These are phyloP conservation scores for Cryptoleucopteryx plumbea DNA, from an alignment of 2,113 vertebrate genomes.

Conservation along the genomic window DNA sequence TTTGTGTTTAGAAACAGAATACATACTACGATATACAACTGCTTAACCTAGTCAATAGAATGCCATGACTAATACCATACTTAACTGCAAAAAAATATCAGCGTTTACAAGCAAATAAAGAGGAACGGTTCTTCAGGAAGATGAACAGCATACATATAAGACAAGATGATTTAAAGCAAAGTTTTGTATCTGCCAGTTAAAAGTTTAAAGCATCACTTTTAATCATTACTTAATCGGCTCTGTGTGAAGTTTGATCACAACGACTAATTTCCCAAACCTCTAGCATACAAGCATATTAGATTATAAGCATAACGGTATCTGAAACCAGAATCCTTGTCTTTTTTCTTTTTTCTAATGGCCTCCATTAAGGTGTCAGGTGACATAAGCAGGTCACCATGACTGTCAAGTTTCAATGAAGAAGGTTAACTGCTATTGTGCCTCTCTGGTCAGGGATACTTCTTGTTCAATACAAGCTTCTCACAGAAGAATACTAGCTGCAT, in stretches of 20 bases:
- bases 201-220: not conserved
- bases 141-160: not conserved
- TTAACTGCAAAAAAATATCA: not conserved
- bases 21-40: accelerated
- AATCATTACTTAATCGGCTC: not conserved
- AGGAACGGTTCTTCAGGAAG: not conserved
- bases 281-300: not conserved
- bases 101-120: not conserved
- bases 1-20: not conserved
- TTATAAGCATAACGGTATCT: not conserved
- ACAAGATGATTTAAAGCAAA: not conserved
- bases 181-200: not conserved
- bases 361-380: not conserved
- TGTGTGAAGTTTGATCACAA: not conserved
- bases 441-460: not conserved
- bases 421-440: not conserved
- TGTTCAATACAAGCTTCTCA: not conserved
- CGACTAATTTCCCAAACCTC: not conserved
- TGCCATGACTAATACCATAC: not conserved
- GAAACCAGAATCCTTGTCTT: not conserved
- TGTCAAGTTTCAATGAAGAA: not conserved
- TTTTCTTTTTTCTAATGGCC: not conserved
- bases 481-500: not conserved
- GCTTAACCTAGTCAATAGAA: not conserved
- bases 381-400: not conserved